Evolutionary conservation across 2,888 invertebrate species (phyloP), one percentile per base, ranked within the genome.

Genomic region (Euclidia mi): DNA sequence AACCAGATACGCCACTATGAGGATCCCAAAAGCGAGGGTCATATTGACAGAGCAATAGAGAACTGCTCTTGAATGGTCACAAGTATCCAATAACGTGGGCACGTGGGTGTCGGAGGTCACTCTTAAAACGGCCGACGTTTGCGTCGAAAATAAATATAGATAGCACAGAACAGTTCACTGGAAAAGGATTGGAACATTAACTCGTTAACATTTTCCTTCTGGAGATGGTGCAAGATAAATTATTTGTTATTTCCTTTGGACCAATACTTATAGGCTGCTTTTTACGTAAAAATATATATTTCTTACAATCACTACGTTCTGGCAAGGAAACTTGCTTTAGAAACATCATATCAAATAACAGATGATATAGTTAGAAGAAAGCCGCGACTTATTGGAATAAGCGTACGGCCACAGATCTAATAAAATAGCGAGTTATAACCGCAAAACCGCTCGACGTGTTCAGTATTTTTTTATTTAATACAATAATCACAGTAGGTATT

Each of bases 31-130:
- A 60, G 65, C 62, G 49, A 65, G 58, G 41, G 78, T 79, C 85
- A 85, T 86, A 69, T 73, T 82, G 71, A 72, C 63, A 59, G 62
- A 65, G 72, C 57, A 67, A 58, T 78, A 59, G 58, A 64, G 63
- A 57, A 79, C 77, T 84, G 78, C 58, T 69, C 56, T 71, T 56
- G 48, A 61, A 62, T 71, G 65, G 67, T 61, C 65, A 71, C 65
- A 71, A 78, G 76, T 74, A 59, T 63, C 64, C 67, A 65, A 58
- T 56, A 45, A 51, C 32, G 0, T 46, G 45, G 46, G 20, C 3
- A 44, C 59, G 83, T 85, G 78, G 86, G 87, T 59, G 81, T 71
- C 44, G 75, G 82, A 84, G 82, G 78, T 65, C 72, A 49, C 15
- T 37, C 61, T 40, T 58, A 55, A 56, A 58, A 45, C 25, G 63